Conservation (phyloP, 2,888 invertebrate species). For the Drosophila siamana region DNA sequence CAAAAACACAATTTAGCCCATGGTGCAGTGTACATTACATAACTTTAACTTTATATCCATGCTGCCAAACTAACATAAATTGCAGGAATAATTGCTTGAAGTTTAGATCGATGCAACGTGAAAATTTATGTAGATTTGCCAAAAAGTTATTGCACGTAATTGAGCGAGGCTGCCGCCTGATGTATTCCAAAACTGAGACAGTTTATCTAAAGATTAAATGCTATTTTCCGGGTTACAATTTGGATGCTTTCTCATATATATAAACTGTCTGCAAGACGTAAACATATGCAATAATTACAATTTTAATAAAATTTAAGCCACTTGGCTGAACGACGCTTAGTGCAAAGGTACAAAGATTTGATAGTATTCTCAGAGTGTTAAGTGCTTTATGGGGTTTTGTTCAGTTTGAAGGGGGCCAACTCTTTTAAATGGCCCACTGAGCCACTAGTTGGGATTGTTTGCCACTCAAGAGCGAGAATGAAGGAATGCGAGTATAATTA, state of each 20-base stretch:
- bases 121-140: background rate
- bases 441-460: background rate
- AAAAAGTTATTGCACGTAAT: background rate
- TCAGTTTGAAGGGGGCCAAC: background rate
- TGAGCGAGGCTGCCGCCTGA: background rate
- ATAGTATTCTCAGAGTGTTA: background rate
- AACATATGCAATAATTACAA: background rate
- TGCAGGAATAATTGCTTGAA: background rate
- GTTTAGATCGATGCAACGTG: background rate
- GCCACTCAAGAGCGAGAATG: background rate
- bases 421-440: conserved; percentile 9
- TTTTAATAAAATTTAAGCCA: background rate
- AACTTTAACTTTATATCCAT: background rate
- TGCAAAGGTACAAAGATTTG: background rate
- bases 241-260: no score
- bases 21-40: background rate
- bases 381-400: background rate
- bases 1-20: background rate
- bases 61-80: background rate
- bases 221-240: no score
- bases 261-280: background rate
- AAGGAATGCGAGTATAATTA: conserved; percentile 30
- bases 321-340: background rate
- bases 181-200: no score
- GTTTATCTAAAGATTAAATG: no score